Evolutionary conservation across 2,888 invertebrate species (phyloP).

Genomic region (Caenorhabditis wallacei): DNA sequence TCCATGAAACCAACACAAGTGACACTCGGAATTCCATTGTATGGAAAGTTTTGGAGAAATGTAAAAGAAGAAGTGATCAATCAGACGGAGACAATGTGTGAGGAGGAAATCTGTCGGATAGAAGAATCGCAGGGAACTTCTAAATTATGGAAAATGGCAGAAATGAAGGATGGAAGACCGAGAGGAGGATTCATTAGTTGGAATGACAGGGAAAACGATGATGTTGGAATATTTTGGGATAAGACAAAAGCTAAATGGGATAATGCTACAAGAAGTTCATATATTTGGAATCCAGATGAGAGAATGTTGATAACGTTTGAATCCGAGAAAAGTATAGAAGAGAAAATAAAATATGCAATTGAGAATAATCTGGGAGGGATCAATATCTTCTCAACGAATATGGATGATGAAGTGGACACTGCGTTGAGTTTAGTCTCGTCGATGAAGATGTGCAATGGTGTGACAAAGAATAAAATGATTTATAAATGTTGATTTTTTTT

Average conservation of each 20-base stretch:
- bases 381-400: conserved; percentile 17
- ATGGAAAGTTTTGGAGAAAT: conserved; percentile 28
- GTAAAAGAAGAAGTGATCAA: not conserved
- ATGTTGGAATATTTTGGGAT: conserved; percentile 20
- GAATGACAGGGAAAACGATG: conserved; percentile 15
- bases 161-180: conserved; percentile 12
- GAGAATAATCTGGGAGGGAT: conserved; percentile 21
- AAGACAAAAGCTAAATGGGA: conserved; percentile 15
- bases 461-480: not conserved
- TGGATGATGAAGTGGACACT: conserved; percentile 8
- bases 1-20: not conserved
- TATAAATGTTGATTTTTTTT: not conserved
- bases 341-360: not conserved
- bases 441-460: not conserved
- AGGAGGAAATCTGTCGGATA: conserved; percentile 10
- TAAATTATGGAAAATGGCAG: conserved; percentile 18
- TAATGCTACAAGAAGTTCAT: not conserved
- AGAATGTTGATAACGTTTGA: conserved; percentile 5
- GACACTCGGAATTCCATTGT: conserved; percentile 13
- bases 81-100: conserved; percentile 20
- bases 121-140: not conserved
- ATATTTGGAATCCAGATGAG: conserved; percentile 16
- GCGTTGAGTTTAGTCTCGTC: not conserved
- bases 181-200: conserved; percentile 22
- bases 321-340: not conserved